These are phyloP conservation scores for Dromiciops gliroides DNA, from an alignment of 2,113 vertebrate genomes.

Conservation along the genomic window DNA sequence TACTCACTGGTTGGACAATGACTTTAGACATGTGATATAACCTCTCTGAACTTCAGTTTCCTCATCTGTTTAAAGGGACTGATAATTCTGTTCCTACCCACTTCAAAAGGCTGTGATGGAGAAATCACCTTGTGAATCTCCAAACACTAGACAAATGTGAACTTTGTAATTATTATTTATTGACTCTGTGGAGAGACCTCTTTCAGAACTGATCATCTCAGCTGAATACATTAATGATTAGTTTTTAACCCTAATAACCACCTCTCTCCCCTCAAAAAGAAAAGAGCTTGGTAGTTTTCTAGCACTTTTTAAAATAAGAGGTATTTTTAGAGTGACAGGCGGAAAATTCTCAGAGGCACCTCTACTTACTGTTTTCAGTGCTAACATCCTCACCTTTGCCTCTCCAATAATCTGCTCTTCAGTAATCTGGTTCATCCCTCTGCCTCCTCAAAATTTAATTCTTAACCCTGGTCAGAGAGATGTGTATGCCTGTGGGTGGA, in stretches of 20 bases:
- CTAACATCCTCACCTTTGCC: not conserved
- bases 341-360: not conserved
- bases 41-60: not conserved
- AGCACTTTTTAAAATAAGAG: not conserved
- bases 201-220: conserved; percentile 30
- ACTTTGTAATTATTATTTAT: not conserved
- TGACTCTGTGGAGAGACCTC: conserved; percentile 22
- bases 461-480: not conserved
- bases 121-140: not conserved
- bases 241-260: conserved; percentile 45
- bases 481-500: not conserved
- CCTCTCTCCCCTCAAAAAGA: not conserved
- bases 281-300: not conserved
- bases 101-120: not conserved
- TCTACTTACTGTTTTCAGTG: not conserved
- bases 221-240: not conserved
- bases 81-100: not conserved
- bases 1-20: not conserved
- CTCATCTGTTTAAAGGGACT: not conserved
- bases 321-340: not conserved
- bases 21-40: not conserved
- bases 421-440: not conserved
- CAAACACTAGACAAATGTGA: not conserved
- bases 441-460: not conserved
- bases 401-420: too few species aligned